A percentile compares a stretch with the other conserved stretches of the same genome.
Conservation (phyloP, 2,797 vertebrate genomes). For the Argya squamiceps region DNA sequence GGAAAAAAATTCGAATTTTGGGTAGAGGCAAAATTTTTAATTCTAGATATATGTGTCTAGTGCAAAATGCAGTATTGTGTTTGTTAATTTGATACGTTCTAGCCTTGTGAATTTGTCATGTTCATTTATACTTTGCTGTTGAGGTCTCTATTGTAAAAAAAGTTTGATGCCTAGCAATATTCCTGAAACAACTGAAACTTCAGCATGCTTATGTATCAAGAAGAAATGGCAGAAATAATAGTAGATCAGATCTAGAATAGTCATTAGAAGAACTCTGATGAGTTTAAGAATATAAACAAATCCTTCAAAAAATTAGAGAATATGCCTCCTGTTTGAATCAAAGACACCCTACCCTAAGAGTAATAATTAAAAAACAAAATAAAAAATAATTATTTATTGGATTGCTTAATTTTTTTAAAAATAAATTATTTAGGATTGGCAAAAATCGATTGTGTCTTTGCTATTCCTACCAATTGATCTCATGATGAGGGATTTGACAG, state of each 20-base stretch:
- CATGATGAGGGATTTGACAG: not conserved
- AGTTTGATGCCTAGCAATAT: not conserved
- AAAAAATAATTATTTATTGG: not conserved
- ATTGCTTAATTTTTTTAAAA: not conserved
- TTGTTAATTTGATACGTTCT: not conserved
- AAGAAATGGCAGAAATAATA: not conserved
- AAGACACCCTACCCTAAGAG: not conserved
- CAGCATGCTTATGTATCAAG: not conserved
- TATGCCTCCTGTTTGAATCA: fast-evolving
- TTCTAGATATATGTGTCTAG: not conserved
- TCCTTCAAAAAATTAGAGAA: not conserved
- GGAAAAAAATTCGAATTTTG: not conserved
- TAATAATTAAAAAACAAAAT: not conserved
- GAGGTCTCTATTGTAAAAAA: not conserved
- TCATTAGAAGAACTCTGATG: not conserved
- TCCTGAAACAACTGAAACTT: not conserved
- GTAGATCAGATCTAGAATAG: not conserved
- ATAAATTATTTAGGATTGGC: fast-evolving
- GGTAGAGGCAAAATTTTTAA: not conserved
- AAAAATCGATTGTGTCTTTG: not conserved
- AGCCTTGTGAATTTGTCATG: not conserved
- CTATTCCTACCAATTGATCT: not conserved
- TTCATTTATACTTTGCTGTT: not conserved
- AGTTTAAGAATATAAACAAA: not conserved
- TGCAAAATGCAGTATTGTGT: not conserved